Evolutionary conservation across 2,888 invertebrate genomes (phyloP).

Genomic region (Gnatocerus cornutus): DNA sequence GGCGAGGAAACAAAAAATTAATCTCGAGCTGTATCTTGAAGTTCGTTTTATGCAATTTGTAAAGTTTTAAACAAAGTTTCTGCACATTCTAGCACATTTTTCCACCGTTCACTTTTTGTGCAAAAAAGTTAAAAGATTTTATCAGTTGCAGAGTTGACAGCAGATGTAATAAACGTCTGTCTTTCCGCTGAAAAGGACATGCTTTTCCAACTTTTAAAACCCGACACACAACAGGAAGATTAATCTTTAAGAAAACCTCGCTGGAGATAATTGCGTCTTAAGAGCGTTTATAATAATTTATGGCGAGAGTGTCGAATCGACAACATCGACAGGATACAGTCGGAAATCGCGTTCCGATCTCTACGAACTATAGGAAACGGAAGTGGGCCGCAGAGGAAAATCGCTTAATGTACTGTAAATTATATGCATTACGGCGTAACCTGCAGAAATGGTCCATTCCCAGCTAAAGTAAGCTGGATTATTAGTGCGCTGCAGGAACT

Average conservation of each 20-base stretch:
- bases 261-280: constrained; percentile 4
- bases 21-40: constrained; percentile 45
- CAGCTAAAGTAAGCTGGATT: constrained; percentile 18
- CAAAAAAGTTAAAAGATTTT: constrained; percentile 54
- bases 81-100: constrained; percentile 30
- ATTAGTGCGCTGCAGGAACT: constrained; percentile 30
- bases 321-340: constrained; percentile 34
- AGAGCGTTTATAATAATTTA: constrained; percentile 20
- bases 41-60: constrained; percentile 49
- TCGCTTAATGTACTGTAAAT: constrained; percentile 51
- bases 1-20: constrained; percentile 43
- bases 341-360: constrained; percentile 41
- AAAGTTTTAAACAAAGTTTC: constrained; percentile 46
- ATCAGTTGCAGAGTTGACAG: constrained; percentile 53
- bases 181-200: constrained; percentile 8
- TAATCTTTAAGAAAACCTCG: constrained; percentile 4
- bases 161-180: constrained; percentile 53
- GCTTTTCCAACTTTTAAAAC: constrained; percentile 3
- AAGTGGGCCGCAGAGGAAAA: constrained; percentile 48
- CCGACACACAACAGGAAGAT: background rate
- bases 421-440: constrained; percentile 48
- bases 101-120: constrained; percentile 16
- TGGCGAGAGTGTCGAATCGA: constrained; percentile 32
- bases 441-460: constrained; percentile 35
- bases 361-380: constrained; percentile 43